Evolutionary conservation across 2,113 vertebrate genomes (phyloP), one percentile per base, ranked within the genome.

Genomic region (Taurulus bubalis): DNA sequence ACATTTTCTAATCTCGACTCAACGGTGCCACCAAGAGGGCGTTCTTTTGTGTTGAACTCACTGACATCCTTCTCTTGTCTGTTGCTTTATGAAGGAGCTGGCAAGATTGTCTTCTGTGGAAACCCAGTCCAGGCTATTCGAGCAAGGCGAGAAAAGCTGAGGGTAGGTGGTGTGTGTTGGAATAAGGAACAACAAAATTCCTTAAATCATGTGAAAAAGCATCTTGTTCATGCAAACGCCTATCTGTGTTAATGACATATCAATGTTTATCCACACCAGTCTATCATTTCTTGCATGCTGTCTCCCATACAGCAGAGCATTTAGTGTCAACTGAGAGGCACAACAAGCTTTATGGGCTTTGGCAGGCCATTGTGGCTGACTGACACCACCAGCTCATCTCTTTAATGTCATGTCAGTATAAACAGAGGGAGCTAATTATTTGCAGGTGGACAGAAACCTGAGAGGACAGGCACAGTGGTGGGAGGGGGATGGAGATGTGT

Each of bases 91-190:
- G 12, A 82, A 99, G 98, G 97, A 60, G 85, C 96, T 2, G 53
- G 95, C 34, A 95, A 88, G 11, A 94, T 97, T 56, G 51, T 93
- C 58, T 96, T 97, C 60, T 98, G 97, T 90, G 98, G 98, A 59
- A 99, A 98, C 87, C 97, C 97, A 1, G 94, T 95, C 77, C 95
- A 95, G 91, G 97, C 95, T 53, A 94, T 98, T 32, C 83, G 89
- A 49, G 95, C 94, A 16, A 93, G 94, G n/a, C 95, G 94, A 56
- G 94, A 96, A 82, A 96, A 95, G 82, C 70, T 95, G 56, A 94
- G 91, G 92, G 97, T 98, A 94, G 62, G 94, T 88, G 84, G 12
- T 20, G 18, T 65, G 8, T 68, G 28, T 18, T 28, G 24, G 47
- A 82, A 55, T 3, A 20, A 28, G 15, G 58, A 47, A 66, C 3